Evolutionary conservation across 2,113 vertebrate species (phyloP).

Genomic region (Brachirus orientalis): DNA sequence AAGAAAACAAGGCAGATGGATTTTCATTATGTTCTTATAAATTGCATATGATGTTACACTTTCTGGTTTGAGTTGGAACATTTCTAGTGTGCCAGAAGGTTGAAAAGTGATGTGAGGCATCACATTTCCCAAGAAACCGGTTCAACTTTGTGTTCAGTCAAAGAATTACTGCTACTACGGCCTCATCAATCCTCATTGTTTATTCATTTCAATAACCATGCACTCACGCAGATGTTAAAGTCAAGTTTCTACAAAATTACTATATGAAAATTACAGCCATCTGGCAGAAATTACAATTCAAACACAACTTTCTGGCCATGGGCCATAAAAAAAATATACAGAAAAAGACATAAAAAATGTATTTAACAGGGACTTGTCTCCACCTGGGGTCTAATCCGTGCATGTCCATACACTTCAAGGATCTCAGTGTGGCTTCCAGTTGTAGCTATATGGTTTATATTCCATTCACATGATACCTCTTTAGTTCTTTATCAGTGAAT

Average conservation of each 20-base stretch:
- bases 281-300: too few species aligned
- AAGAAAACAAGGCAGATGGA: constrained; percentile 24
- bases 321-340: too few species aligned
- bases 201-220: too few species aligned
- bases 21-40: neutral
- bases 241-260: too few species aligned
- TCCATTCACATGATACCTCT: constrained; percentile 21
- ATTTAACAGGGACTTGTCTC: too few species aligned
- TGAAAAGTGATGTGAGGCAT: constrained; percentile 4
- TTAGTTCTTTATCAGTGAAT: neutral
- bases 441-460: neutral
- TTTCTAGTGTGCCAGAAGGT: neutral
- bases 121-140: constrained; percentile 8
- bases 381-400: too few species aligned
- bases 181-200: constrained; percentile 1
- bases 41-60: neutral
- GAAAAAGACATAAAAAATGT: too few species aligned
- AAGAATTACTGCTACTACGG: constrained; percentile 46
- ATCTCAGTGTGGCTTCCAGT: too few species aligned
- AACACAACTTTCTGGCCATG: too few species aligned
- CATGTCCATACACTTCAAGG: too few species aligned
- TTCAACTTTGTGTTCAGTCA: constrained; percentile 35
- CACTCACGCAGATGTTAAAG: too few species aligned
- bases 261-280: too few species aligned
- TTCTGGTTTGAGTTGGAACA: neutral